A percentile compares a stretch with the other conserved stretches of the same genome.
Conservation (phyloP, 2,797 vertebrate genomes). For the Bradypus variegatus region DNA sequence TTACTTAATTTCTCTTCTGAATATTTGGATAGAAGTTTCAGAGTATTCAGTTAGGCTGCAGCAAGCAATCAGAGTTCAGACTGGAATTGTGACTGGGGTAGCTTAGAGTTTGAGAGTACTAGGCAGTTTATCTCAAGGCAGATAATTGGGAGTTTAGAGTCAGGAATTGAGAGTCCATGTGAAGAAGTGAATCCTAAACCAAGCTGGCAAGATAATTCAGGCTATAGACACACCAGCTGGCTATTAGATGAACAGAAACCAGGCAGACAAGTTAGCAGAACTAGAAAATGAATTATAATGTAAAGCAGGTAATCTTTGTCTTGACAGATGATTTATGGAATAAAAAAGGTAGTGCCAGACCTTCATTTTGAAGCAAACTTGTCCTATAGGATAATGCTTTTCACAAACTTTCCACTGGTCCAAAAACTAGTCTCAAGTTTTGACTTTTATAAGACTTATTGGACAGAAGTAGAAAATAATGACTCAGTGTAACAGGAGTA, state of each 20-base stretch:
- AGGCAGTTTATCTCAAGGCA: background rate
- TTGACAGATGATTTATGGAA: background rate
- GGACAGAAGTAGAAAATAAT: background rate
- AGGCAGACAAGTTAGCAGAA: background rate
- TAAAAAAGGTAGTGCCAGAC: background rate
- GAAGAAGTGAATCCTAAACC: background rate
- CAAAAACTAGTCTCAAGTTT: background rate
- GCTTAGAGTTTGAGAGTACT: background rate
- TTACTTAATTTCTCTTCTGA: background rate
- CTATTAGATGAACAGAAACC: background rate
- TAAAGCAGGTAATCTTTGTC: background rate
- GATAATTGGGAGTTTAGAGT: background rate
- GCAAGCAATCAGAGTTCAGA: background rate
- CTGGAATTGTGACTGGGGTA: background rate
- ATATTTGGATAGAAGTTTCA: background rate
- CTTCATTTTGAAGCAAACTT: background rate
- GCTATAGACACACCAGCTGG: background rate
- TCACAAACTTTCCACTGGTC: background rate
- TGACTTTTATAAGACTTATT: background rate
- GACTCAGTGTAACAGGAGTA: background rate
- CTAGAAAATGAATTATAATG: background rate
- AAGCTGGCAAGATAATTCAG: background rate
- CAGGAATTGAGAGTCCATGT: background rate
- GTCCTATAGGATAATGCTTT: background rate
- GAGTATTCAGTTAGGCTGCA: background rate